phyloP scores from a whole-genome alignment of 2,888 invertebrate genomes.

The Physocephala rufipes region DNA sequence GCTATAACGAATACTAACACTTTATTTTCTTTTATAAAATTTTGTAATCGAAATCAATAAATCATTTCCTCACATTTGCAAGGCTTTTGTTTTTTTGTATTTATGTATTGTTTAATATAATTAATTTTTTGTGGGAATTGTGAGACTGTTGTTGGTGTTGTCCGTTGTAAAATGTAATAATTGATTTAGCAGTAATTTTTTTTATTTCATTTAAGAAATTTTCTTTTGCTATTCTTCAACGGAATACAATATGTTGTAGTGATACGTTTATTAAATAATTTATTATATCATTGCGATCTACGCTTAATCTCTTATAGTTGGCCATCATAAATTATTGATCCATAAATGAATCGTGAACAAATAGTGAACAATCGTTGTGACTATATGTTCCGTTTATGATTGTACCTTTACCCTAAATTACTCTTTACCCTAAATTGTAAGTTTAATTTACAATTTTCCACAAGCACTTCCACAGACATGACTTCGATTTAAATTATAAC shows the following conservation, averaged over 20 bases:
- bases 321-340: too few relatives aligned
- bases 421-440: too few relatives aligned
- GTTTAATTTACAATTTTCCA: too few relatives aligned
- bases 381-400: too few relatives aligned
- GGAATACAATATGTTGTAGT: neutral
- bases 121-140: neutral
- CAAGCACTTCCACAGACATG: too few relatives aligned
- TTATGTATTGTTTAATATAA: constrained; percentile 6
- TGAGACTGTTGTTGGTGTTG: constrained; percentile 36
- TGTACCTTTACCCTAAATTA: too few relatives aligned
- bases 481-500: too few relatives aligned
- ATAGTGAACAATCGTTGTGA: too few relatives aligned
- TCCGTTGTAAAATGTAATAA: constrained; percentile 56
- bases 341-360: too few relatives aligned
- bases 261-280: neutral
- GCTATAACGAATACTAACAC: neutral
- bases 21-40: constrained; percentile 14
- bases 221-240: constrained; percentile 34
- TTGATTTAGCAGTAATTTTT: constrained; percentile 57
- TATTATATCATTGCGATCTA: too few relatives aligned
- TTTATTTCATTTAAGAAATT: constrained; percentile 40
- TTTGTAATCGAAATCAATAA: constrained; percentile 34
- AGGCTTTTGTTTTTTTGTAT: neutral
- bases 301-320: too few relatives aligned
- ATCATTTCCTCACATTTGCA: constrained; percentile 32